Evolutionary conservation across 2,113 vertebrate species (phyloP).

Genomic region (Alethe castanea): DNA sequence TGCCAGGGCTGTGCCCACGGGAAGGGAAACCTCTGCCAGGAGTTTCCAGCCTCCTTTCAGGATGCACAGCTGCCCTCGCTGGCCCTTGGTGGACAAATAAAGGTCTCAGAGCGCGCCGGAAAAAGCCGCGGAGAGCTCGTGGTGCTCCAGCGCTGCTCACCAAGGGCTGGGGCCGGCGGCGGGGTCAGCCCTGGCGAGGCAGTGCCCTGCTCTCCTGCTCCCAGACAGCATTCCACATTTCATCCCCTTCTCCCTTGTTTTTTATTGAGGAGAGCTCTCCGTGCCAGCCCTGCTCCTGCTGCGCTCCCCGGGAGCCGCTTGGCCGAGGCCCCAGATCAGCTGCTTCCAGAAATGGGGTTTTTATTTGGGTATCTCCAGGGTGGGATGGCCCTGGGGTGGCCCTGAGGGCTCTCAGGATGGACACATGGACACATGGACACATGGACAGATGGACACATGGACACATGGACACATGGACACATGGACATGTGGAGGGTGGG

Average conservation of each 20-base stretch:
- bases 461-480: neutral
- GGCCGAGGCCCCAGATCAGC: neutral
- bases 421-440: neutral
- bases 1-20: neutral
- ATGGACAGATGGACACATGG: neutral
- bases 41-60: neutral
- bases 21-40: neutral
- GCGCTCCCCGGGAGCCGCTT: neutral
- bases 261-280: neutral
- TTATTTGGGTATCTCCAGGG: neutral
- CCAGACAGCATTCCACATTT: neutral
- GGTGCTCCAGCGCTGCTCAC: neutral
- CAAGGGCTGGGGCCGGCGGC: fast-evolving
- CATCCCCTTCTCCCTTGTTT: neutral
- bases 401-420: neutral
- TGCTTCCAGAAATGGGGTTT: neutral
- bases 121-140: neutral
- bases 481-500: neutral
- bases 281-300: neutral
- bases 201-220: neutral
- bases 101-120: neutral
- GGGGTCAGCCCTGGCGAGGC: neutral
- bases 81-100: neutral
- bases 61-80: neutral
- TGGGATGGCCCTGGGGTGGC: neutral